Percentiles rank a stretch among this genome's conserved stretches.
phyloP scores from a whole-genome alignment of 2,888 invertebrate species.

The Frankliniella intonsa region DNA sequence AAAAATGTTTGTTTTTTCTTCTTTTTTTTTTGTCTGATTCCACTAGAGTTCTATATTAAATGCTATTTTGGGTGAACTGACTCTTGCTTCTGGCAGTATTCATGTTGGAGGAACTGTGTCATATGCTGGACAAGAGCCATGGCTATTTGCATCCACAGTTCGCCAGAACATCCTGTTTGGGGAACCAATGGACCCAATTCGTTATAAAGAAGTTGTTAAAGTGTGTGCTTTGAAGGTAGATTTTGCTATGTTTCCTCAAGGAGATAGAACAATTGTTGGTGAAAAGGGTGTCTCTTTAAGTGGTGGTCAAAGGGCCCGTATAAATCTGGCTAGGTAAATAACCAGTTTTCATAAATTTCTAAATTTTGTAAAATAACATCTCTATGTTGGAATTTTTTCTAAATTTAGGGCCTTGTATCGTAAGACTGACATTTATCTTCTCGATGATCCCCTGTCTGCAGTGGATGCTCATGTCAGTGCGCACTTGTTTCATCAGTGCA shows the following conservation, averaged over 20 bases:
- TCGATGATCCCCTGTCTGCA: constrained; percentile 76
- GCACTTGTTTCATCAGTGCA: constrained; percentile 69
- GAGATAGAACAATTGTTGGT: constrained; percentile 80
- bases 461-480: constrained; percentile 74
- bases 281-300: constrained; percentile 79
- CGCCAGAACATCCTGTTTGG: constrained; percentile 93
- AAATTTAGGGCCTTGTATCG: constrained; percentile 63
- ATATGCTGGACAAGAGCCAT: constrained; percentile 84
- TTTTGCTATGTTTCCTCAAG: constrained; percentile 70
- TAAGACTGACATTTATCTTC: constrained; percentile 68
- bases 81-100: constrained; percentile 60
- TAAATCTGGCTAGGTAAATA: constrained; percentile 49
- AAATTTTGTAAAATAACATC: background rate
- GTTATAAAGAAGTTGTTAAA: constrained; percentile 60
- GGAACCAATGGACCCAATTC: constrained; percentile 56
- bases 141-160: constrained; percentile 78
- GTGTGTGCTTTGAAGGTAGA: constrained; percentile 70
- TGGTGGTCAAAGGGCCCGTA: constrained; percentile 80
- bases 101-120: constrained; percentile 63
- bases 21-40: background rate
- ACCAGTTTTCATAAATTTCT: background rate
- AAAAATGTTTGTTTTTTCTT: no score
- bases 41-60: constrained; percentile 63
- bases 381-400: background rate
- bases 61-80: constrained; percentile 72